Base-by-base conservation (phyloP, 2,797 vertebrate species). In the Diplodus puntazzo region DNA sequence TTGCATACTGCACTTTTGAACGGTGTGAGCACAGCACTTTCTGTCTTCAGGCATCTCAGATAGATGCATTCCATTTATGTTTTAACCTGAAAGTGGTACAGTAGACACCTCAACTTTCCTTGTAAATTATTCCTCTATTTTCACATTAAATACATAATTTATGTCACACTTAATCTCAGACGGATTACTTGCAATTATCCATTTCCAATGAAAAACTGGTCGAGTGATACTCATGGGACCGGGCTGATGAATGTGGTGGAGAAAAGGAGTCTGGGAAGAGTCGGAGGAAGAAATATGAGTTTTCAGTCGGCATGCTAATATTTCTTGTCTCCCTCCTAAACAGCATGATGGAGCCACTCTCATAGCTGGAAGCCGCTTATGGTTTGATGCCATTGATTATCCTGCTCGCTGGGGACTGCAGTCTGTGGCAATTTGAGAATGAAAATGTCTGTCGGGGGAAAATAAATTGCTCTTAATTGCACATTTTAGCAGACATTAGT, bases 321-420 rank as follows among this genome's bases (percentile, higher is more conserved):
- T 79, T 83, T 88, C 83, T 77, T n/a, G n/a, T 85, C 82, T 81
- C 60, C 18, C 71, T 84, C 67, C 1, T 78, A 90, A 86, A 83
- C 69, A 75, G 82, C 58, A 27, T 69, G 84, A 85, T 81, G 78
- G 83, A 93, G 85, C 69, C 48, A 46, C 69, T 71, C 70, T 83
- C 76, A 66, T 92, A 87, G 90, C 85, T 91, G 86, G 73, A 85
- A 83, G 80, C 88, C 63, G 75, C 88, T 88, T 92, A 90, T 52
- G 69, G 81, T 86, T 79, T 87, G 85, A 88, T 80, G 84, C 46
- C 88, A 92, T 89, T 76, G 90, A 92, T 92, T 89, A 89, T 79
- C 75, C n/a, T 12, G 55, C 71, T 85, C 83, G 20, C 81, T 64
- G 78, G 88, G 77, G 84, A 90, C 79, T 8, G 72, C 49, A 59